Percentiles rank a stretch among this genome's conserved stretches.
These are phyloP conservation scores for Anarsia innoxiella DNA, from an alignment of 2,888 invertebrate species.

Conservation along the genomic window DNA sequence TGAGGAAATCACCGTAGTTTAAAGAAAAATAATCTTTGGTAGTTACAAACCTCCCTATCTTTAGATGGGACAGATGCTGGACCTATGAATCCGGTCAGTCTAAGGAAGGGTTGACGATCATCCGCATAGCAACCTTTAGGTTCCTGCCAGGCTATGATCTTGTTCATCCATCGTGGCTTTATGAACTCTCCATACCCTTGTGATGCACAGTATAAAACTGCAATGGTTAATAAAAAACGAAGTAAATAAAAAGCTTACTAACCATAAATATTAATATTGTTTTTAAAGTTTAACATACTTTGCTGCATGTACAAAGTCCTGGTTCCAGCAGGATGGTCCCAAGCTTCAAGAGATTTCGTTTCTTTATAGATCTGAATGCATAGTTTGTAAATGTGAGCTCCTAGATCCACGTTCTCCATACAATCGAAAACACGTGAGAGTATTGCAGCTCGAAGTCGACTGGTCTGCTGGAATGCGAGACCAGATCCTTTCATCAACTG, in stretches of 20 bases:
- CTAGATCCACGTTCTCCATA: constrained; percentile 51
- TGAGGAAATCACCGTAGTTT: no score
- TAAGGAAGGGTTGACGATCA: constrained; percentile 55
- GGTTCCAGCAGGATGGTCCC: constrained; percentile 63
- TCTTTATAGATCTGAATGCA: constrained; percentile 67
- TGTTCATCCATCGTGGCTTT: constrained; percentile 69
- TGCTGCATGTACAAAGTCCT: constrained; percentile 64
- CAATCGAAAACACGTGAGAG: constrained; percentile 58
- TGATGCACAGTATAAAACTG: constrained; percentile 54
- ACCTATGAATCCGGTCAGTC: constrained; percentile 56
- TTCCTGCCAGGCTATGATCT: constrained; percentile 63
- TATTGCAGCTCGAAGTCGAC: constrained; percentile 46
- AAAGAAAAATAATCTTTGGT: no score
- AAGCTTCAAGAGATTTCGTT: constrained; percentile 60
- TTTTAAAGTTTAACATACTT: constrained; percentile 33
- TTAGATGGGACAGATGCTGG: constrained; percentile 32
- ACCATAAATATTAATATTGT: neutral
- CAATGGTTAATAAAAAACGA: no score
- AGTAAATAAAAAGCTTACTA: neutral
- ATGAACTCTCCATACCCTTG: constrained; percentile 69
- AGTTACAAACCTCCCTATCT: constrained; percentile 50
- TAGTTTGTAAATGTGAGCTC: constrained; percentile 59
- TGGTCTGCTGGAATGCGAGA: constrained; percentile 60
- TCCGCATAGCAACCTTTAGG: constrained; percentile 63
- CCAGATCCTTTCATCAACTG: constrained; percentile 60